phyloP scores from a whole-genome alignment of 2,888 invertebrate genomes.

The Ophion ellenae region DNA sequence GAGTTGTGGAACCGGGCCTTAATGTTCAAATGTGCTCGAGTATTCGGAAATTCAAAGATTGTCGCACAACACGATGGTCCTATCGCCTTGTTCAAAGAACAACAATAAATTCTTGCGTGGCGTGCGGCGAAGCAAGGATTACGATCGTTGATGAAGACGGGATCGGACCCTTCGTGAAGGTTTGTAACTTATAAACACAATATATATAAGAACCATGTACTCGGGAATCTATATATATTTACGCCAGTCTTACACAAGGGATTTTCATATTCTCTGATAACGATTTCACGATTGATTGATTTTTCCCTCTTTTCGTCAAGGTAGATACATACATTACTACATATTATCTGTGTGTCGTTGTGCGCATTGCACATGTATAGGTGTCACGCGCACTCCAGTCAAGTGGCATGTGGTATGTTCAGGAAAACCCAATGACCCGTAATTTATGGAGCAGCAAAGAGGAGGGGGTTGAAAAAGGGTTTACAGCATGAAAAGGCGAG shows the following conservation, averaged over 20 bases:
- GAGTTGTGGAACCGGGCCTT: no score
- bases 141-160: no score
- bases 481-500: constrained; percentile 15
- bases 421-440: constrained; percentile 63
- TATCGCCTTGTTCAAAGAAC: no score
- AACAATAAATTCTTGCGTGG: no score
- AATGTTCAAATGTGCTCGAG: no score
- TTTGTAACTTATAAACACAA: no score
- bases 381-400: constrained; percentile 32
- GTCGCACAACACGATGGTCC: no score
- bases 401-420: constrained; percentile 56
- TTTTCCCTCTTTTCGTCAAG: constrained; percentile 33
- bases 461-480: constrained; percentile 40
- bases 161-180: no score
- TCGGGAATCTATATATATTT: no score
- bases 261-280: constrained; percentile 50
- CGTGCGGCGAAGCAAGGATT: no score
- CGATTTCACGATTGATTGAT: constrained; percentile 59
- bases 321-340: constrained; percentile 5
- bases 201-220: no score
- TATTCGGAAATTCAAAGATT: no score
- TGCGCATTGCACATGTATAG: not conserved
- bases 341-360: constrained; percentile 3
- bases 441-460: constrained; percentile 48
- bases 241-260: constrained; percentile 5